These are phyloP conservation scores for Lasiurus cinereus DNA, from an alignment of 2,113 vertebrate species.

Conservation along the genomic window DNA sequence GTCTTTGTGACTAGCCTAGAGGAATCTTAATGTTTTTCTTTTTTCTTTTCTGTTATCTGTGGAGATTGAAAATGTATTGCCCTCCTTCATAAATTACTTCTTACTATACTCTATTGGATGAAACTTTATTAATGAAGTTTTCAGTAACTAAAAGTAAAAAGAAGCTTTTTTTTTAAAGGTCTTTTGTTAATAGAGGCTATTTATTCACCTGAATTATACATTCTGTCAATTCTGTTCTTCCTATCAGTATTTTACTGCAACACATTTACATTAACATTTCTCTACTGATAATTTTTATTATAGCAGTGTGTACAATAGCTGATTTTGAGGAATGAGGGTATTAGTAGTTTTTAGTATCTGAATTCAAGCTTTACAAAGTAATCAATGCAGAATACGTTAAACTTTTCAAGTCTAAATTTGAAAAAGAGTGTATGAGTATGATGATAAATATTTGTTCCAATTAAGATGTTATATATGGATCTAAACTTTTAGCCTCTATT, in stretches of 20 bases:
- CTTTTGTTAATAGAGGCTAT: slow-evolving; percentile 27
- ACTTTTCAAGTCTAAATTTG: slow-evolving; percentile 58
- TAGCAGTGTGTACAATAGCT: neutral
- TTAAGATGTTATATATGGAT: slow-evolving; percentile 26
- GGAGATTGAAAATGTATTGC: slow-evolving; percentile 67
- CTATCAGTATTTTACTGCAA: slow-evolving; percentile 45
- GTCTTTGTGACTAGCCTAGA: slow-evolving; percentile 52
- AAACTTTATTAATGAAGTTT: slow-evolving; percentile 67
- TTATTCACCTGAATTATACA: slow-evolving; percentile 27
- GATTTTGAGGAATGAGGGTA: slow-evolving; percentile 49
- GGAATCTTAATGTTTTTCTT: slow-evolving; percentile 58
- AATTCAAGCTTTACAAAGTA: slow-evolving; percentile 41
- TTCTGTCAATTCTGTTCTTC: neutral
- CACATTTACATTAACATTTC: slow-evolving; percentile 30
- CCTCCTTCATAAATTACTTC: slow-evolving; percentile 47
- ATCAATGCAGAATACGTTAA: neutral
- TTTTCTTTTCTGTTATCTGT: slow-evolving; percentile 67
- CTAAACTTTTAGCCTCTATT: slow-evolving; percentile 41
- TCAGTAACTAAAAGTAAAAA: slow-evolving; percentile 54
- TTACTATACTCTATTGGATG: slow-evolving; percentile 34
- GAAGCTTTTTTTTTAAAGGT: slow-evolving; percentile 26
- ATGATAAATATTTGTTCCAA: slow-evolving; percentile 14
- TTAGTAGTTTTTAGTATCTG: slow-evolving; percentile 39
- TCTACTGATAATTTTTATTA: slow-evolving; percentile 48
- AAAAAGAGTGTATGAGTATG: slow-evolving; percentile 30